Percentiles rank a stretch among this genome's conserved stretches.
Evolutionary conservation across 2,888 invertebrate genomes (phyloP).

Genomic region (Drosophila setosimentum): DNA sequence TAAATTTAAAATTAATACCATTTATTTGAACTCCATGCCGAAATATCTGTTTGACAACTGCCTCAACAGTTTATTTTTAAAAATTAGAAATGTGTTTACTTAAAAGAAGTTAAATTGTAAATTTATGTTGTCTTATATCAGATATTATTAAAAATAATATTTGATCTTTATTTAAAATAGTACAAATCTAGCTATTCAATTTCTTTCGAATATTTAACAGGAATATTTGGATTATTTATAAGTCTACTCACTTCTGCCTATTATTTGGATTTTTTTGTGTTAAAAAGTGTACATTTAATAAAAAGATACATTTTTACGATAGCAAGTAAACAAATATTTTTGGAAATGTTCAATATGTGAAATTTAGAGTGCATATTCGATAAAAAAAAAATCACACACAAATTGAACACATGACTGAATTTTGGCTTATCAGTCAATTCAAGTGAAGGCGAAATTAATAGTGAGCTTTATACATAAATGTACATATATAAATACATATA

Average conservation of each 20-base stretch:
- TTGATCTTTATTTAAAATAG: neutral
- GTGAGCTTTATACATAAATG: slow-evolving; percentile 6
- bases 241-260: neutral
- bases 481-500: neutral
- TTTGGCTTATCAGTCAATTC: slow-evolving; percentile 31
- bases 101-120: fast-evolving
- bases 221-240: neutral
- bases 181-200: fast-evolving
- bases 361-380: slow-evolving; percentile 20
- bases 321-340: neutral
- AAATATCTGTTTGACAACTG: neutral
- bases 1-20: neutral
- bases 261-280: too few species aligned
- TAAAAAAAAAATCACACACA: slow-evolving; percentile 17
- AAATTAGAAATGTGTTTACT: neutral
- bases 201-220: neutral
- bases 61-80: neutral
- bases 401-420: slow-evolving; percentile 19
- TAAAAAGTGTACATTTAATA: neutral
- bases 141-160: neutral
- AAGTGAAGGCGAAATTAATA: slow-evolving; percentile 24
- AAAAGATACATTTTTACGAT: neutral
- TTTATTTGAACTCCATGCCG: neutral
- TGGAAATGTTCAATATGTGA: slow-evolving; percentile 29
- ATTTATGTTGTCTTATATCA: fast-evolving